Conservation (phyloP, 2,888 invertebrate species). For the Sarcophaga subvicina region DNA sequence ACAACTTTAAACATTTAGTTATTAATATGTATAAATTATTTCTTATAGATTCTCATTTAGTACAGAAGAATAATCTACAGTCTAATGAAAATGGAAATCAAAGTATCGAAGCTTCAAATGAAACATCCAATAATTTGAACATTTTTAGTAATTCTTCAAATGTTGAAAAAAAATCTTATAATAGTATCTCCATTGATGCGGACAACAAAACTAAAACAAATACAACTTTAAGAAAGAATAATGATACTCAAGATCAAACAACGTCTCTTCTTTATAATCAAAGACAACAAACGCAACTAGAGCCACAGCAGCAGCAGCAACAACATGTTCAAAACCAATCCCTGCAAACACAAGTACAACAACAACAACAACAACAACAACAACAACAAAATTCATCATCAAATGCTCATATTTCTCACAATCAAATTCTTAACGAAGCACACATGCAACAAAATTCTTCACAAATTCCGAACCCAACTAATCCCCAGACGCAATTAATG, state of each 20-base stretch:
- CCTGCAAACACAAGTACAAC: slow-evolving; percentile 21
- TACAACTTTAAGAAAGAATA: slow-evolving; percentile 33
- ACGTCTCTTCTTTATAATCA: slow-evolving; percentile 24
- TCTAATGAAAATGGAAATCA: slow-evolving; percentile 52
- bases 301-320: slow-evolving; percentile 46
- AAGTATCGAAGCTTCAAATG: slow-evolving; percentile 33
- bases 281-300: slow-evolving; percentile 32
- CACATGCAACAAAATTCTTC: slow-evolving; percentile 46
- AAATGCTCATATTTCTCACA: slow-evolving; percentile 44
- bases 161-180: slow-evolving; percentile 31
- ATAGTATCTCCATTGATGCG: slow-evolving; percentile 27
- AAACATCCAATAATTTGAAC: slow-evolving; percentile 58
- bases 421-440: slow-evolving; percentile 53
- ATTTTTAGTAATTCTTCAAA: slow-evolving; percentile 51
- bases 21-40: neutral
- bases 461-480: slow-evolving; percentile 40
- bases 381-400: slow-evolving; percentile 36
- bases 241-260: slow-evolving; percentile 52
- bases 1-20: neutral
- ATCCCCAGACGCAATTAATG: slow-evolving; percentile 51
- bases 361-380: slow-evolving; percentile 6
- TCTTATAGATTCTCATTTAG: slow-evolving; percentile 41
- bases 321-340: slow-evolving; percentile 21
- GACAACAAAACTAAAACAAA: slow-evolving; percentile 54
- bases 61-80: slow-evolving; percentile 26